Evolutionary conservation across 2,113 vertebrate species (phyloP).

Genomic region (Vireo altiloquus): DNA sequence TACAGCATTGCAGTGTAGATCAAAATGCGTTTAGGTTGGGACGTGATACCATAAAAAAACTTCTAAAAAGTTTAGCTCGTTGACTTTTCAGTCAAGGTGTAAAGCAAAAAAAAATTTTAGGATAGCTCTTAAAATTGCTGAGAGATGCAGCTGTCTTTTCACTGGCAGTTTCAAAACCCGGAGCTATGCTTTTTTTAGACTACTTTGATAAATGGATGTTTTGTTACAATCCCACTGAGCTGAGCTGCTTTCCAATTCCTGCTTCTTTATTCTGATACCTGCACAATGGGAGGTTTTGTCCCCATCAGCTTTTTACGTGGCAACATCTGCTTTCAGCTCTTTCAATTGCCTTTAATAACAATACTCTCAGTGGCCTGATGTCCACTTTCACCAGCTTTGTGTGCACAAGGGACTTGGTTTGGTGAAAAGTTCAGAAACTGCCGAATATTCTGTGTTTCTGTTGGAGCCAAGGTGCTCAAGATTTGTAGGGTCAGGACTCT

Average conservation of each 20-base stretch:
- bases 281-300: neutral
- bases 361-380: neutral
- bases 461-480: neutral
- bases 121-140: neutral
- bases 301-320: neutral
- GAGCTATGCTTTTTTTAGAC: neutral
- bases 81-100: neutral
- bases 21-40: neutral
- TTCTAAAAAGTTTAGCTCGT: neutral
- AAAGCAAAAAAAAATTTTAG: neutral
- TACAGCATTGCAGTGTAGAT: neutral
- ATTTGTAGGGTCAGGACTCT: neutral
- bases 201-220: conserved; percentile 16
- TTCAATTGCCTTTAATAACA: neutral
- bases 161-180: neutral
- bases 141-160: neutral
- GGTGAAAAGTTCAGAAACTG: neutral
- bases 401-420: neutral
- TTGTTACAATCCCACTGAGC: conserved; percentile 1
- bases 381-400: neutral
- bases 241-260: neutral
- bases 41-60: neutral
- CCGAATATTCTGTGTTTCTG: neutral
- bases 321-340: neutral
- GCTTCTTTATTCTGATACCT: neutral